Evolutionary conservation across 2,888 invertebrate genomes (phyloP).

Genomic region (Heliothis peltigera): DNA sequence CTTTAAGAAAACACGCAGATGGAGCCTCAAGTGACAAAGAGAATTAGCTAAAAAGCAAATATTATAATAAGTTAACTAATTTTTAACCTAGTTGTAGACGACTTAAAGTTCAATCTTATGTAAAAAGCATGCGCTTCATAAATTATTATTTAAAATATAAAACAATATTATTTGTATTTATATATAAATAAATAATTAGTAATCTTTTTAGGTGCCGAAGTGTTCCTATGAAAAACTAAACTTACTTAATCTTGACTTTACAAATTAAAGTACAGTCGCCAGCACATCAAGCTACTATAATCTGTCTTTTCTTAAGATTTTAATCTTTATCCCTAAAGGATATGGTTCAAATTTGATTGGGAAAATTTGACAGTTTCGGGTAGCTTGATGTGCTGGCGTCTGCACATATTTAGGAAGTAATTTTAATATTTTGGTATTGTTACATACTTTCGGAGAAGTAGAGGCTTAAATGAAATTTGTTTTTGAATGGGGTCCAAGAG

Average conservation of each 20-base stretch:
- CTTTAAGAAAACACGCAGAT: slow-evolving; percentile 84
- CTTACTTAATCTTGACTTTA: slow-evolving; percentile 7
- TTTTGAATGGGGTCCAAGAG: slow-evolving; percentile 46
- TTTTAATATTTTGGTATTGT: slow-evolving; percentile 37
- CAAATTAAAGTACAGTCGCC: slow-evolving; percentile 19
- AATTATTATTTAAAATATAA: slow-evolving; percentile 56
- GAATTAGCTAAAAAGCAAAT: slow-evolving; percentile 71
- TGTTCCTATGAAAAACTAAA: slow-evolving; percentile 50
- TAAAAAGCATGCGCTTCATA: slow-evolving; percentile 60
- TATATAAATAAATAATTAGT: slow-evolving; percentile 52
- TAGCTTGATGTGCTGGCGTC: too few relatives aligned
- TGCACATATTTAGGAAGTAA: slow-evolving; percentile 1
- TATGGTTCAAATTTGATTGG: too few relatives aligned
- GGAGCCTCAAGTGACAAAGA: slow-evolving; percentile 85
- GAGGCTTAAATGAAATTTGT: slow-evolving; percentile 59
- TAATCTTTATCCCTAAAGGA: too few relatives aligned
- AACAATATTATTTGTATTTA: slow-evolving; percentile 68
- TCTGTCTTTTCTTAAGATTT: too few relatives aligned
- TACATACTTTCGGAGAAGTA: slow-evolving; percentile 55
- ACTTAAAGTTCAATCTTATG: slow-evolving; percentile 55
- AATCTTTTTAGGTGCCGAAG: slow-evolving; percentile 40
- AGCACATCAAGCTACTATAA: too few relatives aligned
- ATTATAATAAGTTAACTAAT: slow-evolving; percentile 28
- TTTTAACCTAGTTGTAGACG: slow-evolving; percentile 39
- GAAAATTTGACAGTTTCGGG: too few relatives aligned